Conservation (phyloP, 2,888 invertebrate species). For the Lasiommata megera region DNA sequence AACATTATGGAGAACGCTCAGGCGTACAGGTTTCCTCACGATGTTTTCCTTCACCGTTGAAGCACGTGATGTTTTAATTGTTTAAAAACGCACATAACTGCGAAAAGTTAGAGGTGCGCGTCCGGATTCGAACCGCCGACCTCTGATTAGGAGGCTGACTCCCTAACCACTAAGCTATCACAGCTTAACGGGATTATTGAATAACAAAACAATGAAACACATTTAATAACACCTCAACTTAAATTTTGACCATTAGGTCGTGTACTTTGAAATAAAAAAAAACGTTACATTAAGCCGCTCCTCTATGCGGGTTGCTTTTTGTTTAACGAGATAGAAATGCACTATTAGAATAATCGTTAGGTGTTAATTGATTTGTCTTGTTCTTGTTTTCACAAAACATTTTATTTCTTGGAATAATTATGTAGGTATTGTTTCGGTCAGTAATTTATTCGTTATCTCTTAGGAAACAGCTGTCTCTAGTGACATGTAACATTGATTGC, state of each 20-base stretch:
- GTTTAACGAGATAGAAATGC: conserved; percentile 28
- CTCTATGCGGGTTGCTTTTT: background rate
- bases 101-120: too few relatives aligned
- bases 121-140: too few relatives aligned
- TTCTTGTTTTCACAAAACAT: conserved; percentile 17
- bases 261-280: background rate
- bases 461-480: conserved; percentile 12
- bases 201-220: too few relatives aligned
- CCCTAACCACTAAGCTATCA: too few relatives aligned
- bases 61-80: too few relatives aligned
- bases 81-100: too few relatives aligned
- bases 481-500: conserved; percentile 12
- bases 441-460: conserved; percentile 1
- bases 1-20: too few relatives aligned
- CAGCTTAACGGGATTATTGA: too few relatives aligned
- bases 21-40: too few relatives aligned
- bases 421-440: background rate
- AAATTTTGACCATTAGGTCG: background rate
- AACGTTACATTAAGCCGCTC: background rate
- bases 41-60: too few relatives aligned
- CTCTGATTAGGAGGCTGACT: too few relatives aligned
- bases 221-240: background rate
- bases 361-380: conserved; percentile 41
- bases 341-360: conserved; percentile 25
- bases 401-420: background rate